phyloP scores from a whole-genome alignment of 92 coral and sea anemone species.

The Heliopora coerulea region DNA sequence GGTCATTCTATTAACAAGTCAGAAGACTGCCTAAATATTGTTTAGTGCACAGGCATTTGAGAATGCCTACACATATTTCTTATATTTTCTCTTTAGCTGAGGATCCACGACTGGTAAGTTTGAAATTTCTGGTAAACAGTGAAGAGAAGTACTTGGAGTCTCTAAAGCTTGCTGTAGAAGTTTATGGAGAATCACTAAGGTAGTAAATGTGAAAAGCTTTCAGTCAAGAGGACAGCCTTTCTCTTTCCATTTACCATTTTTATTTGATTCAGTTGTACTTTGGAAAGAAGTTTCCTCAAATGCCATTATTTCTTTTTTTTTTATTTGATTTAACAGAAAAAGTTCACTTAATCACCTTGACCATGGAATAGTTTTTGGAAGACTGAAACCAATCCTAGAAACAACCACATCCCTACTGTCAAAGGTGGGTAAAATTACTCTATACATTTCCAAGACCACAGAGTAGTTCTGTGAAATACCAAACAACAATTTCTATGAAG shows the following conservation, averaged over 20 bases:
- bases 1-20: no score
- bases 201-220: background rate
- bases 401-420: slow-evolving; percentile 61
- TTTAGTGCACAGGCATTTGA: no score
- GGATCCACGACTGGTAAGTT: slow-evolving; percentile 81
- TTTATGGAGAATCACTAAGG: slow-evolving; percentile 90
- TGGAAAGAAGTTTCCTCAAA: no score
- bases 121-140: slow-evolving; percentile 68
- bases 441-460: no score
- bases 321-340: slow-evolving; percentile 46
- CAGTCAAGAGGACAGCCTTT: no score
- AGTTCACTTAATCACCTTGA: slow-evolving; percentile 82
- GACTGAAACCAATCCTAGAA: slow-evolving; percentile 72
- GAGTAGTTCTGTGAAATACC: no score
- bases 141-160: slow-evolving; percentile 73
- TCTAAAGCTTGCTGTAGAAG: slow-evolving; percentile 71
- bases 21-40: no score
- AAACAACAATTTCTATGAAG: no score
- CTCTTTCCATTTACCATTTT: no score
- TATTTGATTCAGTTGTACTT: no score
- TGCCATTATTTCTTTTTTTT: no score
- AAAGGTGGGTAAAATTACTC: slow-evolving; percentile 61
- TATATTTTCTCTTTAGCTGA: slow-evolving; percentile 53
- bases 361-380: slow-evolving; percentile 72
- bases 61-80: background rate